A percentile compares a stretch with the other conserved stretches of the same genome.
phyloP scores from a whole-genome alignment of 2,888 invertebrate species.

The Oligia fasciuncula region DNA sequence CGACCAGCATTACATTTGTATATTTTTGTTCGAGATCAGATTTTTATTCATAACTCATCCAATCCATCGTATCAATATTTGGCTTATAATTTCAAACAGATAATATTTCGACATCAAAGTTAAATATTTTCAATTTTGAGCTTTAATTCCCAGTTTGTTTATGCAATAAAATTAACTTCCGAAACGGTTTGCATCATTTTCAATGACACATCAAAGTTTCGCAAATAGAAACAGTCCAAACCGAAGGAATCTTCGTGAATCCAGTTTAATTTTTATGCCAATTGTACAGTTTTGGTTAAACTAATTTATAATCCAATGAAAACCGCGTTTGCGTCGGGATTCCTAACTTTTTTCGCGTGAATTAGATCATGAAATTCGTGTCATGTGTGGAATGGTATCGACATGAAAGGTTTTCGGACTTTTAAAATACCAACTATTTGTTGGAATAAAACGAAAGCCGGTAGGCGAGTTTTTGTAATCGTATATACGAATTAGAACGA shows the following conservation, averaged over 20 bases:
- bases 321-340: neutral
- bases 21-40: conserved; percentile 21
- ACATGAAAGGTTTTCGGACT: conserved; percentile 16
- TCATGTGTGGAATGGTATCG: conserved; percentile 21
- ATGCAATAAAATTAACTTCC: conserved; percentile 59
- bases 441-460: conserved; percentile 30
- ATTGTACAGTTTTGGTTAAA: conserved; percentile 17
- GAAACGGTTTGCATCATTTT: conserved; percentile 49
- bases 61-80: conserved; percentile 45
- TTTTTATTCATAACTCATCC: conserved; percentile 7
- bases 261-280: neutral
- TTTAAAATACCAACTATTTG: conserved; percentile 5
- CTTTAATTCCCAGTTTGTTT: conserved; percentile 59
- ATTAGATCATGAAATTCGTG: conserved; percentile 24
- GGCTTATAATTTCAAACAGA: conserved; percentile 22
- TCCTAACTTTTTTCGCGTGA: conserved; percentile 23
- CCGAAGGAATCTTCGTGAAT: conserved; percentile 20
- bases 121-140: conserved; percentile 41
- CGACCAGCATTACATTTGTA: conserved; percentile 7
- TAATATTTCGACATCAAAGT: conserved; percentile 59
- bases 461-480: neutral
- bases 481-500: conserved; percentile 4
- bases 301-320: neutral
- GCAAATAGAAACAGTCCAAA: conserved; percentile 42
- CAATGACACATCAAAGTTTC: conserved; percentile 61